Conservation (phyloP, 2,113 vertebrate genomes). For the Nothoprocta pentlandii region DNA sequence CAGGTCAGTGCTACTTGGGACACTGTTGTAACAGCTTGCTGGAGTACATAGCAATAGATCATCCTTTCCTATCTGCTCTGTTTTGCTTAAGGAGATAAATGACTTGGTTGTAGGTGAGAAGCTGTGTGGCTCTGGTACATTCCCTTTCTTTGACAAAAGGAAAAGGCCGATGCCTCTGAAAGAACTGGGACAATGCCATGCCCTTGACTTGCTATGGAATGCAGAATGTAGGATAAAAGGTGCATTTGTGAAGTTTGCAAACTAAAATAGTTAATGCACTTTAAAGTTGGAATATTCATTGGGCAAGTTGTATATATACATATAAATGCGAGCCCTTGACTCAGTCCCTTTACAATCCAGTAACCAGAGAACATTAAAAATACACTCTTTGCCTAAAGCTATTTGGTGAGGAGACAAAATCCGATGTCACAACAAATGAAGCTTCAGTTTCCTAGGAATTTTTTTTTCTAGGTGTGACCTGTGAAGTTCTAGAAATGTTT, state of each 20-base stretch:
- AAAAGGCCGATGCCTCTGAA: not conserved
- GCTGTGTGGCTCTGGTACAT: not conserved
- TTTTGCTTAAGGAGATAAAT: conserved; percentile 59
- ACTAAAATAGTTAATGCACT: not conserved
- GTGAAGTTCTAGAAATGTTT: not conserved
- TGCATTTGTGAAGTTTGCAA: not conserved
- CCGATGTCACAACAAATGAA: not conserved
- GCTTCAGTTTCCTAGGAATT: not conserved
- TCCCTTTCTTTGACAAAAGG: not conserved
- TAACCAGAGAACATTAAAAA: not conserved
- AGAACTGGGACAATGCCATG: not conserved
- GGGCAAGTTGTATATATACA: not conserved
- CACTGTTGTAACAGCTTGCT: conserved; percentile 19
- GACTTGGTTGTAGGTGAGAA: not conserved
- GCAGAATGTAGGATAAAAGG: not conserved
- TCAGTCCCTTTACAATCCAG: not conserved
- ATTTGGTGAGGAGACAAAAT: not conserved
- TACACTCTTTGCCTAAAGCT: not conserved
- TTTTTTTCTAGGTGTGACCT: not conserved
- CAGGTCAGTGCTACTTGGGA: not conserved
- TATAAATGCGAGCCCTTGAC: not conserved
- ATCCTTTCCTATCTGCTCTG: conserved; percentile 6
- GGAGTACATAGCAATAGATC: conserved; percentile 6
- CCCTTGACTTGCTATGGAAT: not conserved
- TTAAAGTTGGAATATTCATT: not conserved